phyloP scores from a whole-genome alignment of 2,797 vertebrate species.

The Melanogrammus aeglefinus region DNA sequence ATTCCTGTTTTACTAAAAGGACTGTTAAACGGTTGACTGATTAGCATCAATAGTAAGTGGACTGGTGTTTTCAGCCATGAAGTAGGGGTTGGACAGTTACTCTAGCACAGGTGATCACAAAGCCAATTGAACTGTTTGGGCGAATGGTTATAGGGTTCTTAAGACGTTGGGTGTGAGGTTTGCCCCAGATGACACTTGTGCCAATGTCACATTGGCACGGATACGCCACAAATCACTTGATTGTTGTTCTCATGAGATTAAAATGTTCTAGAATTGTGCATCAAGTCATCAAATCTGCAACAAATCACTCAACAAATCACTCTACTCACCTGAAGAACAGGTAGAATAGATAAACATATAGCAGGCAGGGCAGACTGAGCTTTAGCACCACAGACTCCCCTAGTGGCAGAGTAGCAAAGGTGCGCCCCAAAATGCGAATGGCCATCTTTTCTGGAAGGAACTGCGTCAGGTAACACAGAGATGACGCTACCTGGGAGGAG shows the following conservation, averaged over 20 bases:
- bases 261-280: neutral
- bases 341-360: slow-evolving; percentile 90
- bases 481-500: slow-evolving; percentile 73
- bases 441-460: slow-evolving; percentile 75
- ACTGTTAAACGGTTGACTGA: neutral
- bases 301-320: neutral
- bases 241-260: neutral
- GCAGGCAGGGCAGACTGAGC: slow-evolving; percentile 85
- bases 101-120: neutral
- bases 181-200: neutral
- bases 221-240: neutral
- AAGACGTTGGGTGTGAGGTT: too few relatives aligned
- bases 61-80: neutral
- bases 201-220: neutral
- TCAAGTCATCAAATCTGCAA: neutral
- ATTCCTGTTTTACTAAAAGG: neutral
- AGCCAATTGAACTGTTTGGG: too few relatives aligned
- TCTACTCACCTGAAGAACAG: slow-evolving; percentile 82
- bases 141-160: too few relatives aligned
- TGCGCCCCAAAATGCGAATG: slow-evolving; percentile 76
- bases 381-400: slow-evolving; percentile 83
- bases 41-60: neutral
- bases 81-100: neutral
- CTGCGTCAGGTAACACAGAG: slow-evolving; percentile 79
- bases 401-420: slow-evolving; percentile 80